phyloP scores from a whole-genome alignment of 2,888 invertebrate species.

The Lydus trimaculatus region DNA sequence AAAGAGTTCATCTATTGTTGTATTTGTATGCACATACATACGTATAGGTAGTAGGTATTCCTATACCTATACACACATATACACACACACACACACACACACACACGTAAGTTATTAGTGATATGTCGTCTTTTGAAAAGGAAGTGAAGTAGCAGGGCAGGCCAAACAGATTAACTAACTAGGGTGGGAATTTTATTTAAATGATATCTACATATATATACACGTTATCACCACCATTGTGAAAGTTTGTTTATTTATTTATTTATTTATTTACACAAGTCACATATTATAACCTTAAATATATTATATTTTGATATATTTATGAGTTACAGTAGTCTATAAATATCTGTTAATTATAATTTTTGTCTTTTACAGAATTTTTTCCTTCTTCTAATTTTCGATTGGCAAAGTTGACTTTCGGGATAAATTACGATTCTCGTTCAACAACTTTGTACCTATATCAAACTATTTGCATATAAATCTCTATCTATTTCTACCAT shows the following conservation, averaged over 20 bases:
- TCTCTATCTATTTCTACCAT: not conserved
- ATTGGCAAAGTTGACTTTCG: not conserved
- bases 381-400: too few species aligned
- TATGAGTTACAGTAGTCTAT: slow-evolving; percentile 20
- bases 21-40: too few species aligned
- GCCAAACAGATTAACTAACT: not conserved
- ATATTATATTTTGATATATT: slow-evolving; percentile 20
- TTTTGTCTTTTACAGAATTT: not conserved
- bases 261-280: slow-evolving; percentile 4
- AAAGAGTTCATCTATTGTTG: not conserved
- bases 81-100: too few species aligned
- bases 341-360: slow-evolving; percentile 23
- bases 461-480: not conserved
- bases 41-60: too few species aligned
- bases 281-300: slow-evolving; percentile 8
- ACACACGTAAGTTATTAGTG: not conserved
- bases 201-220: not conserved
- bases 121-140: not conserved
- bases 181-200: not conserved
- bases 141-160: slow-evolving; percentile 8
- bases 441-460: not conserved
- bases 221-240: not conserved
- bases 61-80: too few species aligned
- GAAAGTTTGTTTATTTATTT: slow-evolving; percentile 5
- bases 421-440: not conserved